Base-by-base conservation (phyloP, 2,888 invertebrate species). In the Chrysodeixis includens region DNA sequence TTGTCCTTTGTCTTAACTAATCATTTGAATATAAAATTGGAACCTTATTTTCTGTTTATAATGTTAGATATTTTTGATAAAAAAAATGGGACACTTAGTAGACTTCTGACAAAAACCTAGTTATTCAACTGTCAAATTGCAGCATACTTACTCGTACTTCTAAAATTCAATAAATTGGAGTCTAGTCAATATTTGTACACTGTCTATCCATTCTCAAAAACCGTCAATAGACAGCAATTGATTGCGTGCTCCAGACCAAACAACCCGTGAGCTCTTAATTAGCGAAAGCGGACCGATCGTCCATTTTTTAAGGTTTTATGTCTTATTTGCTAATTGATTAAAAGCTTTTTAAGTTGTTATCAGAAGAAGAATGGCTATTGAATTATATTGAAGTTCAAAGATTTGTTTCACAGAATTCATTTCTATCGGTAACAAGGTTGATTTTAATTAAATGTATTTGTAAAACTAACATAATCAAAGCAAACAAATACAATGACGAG, bases 291-390 rank as follows among this genome's bases (percentile, higher is more conserved):
- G 46, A 26, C 26, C 62, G 61, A 69, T 71, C 32, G 49, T 64
- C 61, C n/a, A 61, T 74, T 75, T 58, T n/a, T 64, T 53, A 65
- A 69, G 53, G 62, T 58, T 54, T 62, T 49, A 69, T 54, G 18
- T 57, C 44, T 56, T 54, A 62, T 62, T 72, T 59, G 46, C 54
- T 68, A 71, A 76, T 66, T 74, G 67, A 73, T 63, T 76, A 66
- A 74, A 73, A 65, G 61, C 62, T 55, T 56, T 56, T 59, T 54
- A 40, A 44, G 56, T 60, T 61, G 49, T 18, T 57, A 8, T 49
- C 35, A 30, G 40, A 58, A 54, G 53, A 16, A 49, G 49, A 62
- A 58, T 75, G 18, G 9, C 20, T 20, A 18, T 44, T 44, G 10
- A 35, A 12, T 14, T 10, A 35, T 10, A 35, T 10, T 35, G 18